Conservation (phyloP, 2,797 vertebrate genomes). For the Siniperca undulata region DNA sequence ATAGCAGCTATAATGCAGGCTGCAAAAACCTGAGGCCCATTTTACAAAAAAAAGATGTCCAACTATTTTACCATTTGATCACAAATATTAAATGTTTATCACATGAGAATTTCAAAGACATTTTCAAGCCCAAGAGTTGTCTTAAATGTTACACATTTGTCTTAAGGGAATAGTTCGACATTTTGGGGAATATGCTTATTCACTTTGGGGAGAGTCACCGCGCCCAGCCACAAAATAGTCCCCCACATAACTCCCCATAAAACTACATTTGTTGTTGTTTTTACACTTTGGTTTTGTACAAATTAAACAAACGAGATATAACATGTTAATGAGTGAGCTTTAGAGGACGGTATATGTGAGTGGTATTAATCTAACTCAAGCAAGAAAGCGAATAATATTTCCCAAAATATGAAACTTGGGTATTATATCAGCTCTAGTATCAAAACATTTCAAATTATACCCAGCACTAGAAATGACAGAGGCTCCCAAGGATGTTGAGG, state of each 20-base stretch:
- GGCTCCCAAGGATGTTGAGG: neutral
- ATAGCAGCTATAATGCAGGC: neutral
- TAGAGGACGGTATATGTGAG: too few species aligned
- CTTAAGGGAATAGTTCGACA: neutral
- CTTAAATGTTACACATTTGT: neutral
- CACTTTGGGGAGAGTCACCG: neutral
- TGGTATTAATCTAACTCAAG: neutral
- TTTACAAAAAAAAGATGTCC: neutral
- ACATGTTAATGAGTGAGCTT: too few species aligned
- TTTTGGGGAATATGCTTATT: neutral
- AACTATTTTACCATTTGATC: neutral
- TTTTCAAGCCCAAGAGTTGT: neutral
- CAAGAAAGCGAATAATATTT: neutral
- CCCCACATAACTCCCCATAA: neutral
- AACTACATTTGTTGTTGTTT: neutral
- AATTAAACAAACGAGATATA: neutral
- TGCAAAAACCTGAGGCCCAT: conserved; percentile 1
- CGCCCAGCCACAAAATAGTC: neutral
- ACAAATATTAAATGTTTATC: neutral
- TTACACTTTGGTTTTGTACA: neutral
- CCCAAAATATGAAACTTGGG: neutral
- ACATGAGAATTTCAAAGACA: neutral
- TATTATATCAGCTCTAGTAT: neutral
- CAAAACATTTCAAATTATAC: neutral
- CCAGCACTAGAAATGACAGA: neutral